Conservation (phyloP, 2,888 invertebrate species). For the Willowsia nigromaculata region DNA sequence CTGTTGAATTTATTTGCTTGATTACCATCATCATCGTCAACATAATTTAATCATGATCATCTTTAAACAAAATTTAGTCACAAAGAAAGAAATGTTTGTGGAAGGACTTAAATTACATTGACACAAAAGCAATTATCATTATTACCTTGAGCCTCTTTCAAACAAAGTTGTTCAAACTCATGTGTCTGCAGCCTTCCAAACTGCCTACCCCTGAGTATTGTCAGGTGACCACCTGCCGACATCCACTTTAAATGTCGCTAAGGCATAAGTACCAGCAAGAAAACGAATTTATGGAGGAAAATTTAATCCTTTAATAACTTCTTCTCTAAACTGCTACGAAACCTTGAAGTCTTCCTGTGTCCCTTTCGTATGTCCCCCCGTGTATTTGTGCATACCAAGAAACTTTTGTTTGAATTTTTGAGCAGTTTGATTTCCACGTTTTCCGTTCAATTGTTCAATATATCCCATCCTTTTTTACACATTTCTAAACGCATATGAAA, state of each 20-base stretch:
- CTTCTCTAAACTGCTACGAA: background rate
- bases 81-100: constrained; percentile 6
- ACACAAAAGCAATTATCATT: constrained; percentile 67
- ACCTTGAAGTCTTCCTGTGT: background rate
- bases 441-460: too few species aligned
- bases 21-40: constrained; percentile 22
- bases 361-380: too few species aligned
- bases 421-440: too few species aligned
- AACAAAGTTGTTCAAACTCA: background rate
- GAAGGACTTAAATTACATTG: constrained; percentile 46
- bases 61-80: constrained; percentile 32
- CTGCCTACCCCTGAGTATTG: background rate
- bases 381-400: too few species aligned
- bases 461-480: too few species aligned
- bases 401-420: too few species aligned
- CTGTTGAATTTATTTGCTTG: constrained; percentile 52
- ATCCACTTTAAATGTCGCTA: background rate
- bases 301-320: background rate
- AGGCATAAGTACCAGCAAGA: background rate
- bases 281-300: background rate
- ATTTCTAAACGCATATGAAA: too few species aligned
- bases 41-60: background rate
- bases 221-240: constrained; percentile 28
- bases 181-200: background rate
- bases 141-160: constrained; percentile 24